Evolutionary conservation across 2,113 vertebrate genomes (phyloP), one percentile per base, ranked within the genome.

Genomic region (Hemiprocne comata): DNA sequence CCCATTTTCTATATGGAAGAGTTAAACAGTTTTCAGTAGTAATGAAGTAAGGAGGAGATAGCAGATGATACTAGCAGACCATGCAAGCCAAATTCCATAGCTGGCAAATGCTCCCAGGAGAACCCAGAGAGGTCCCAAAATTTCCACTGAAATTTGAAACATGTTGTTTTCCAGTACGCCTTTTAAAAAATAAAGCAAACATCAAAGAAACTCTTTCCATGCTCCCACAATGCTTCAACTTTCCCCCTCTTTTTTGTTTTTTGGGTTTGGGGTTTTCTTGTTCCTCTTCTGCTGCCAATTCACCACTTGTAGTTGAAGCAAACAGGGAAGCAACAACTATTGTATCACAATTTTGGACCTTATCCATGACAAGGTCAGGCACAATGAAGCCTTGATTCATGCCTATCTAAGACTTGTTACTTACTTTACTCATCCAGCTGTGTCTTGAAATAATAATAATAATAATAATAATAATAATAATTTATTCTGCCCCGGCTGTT

Each of bases 1-100:
- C 33, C 38, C 46, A 4, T 38, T 70, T 65, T 9, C 5, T 33
- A 6, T 33, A 29, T 6, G 38, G 67, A 62, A 48, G 12, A 17
- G 2, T 18, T 40, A 24, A 0, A 1, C 2, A 7, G 2, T 57
- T 93, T 88, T 23, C 5, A 4, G 9, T 24, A 73, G 17, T 61
- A 46, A 48, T 5, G 7, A 7, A 55, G 38, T 16, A 8, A 7
- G 55, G 17, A 38, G 18, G 53, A 62, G 50, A 16, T 34, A 60
- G 34, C 26, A 28, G 31, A 23, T 84, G 5, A 17, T 23, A 60
- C 17, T 28, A 58, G 9, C 0, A 7, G 50, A 24, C 4, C 2
- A 1, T 3, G 16, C 42, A 57, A 62, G 29, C 13, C 40, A 33
- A 74, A 89, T 87, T 24, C 9, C 33, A 11, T 13, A 0, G 1